These are phyloP conservation scores for Cydia amplana DNA, from an alignment of 1,140 invertebrate genomes.

Conservation along the genomic window DNA sequence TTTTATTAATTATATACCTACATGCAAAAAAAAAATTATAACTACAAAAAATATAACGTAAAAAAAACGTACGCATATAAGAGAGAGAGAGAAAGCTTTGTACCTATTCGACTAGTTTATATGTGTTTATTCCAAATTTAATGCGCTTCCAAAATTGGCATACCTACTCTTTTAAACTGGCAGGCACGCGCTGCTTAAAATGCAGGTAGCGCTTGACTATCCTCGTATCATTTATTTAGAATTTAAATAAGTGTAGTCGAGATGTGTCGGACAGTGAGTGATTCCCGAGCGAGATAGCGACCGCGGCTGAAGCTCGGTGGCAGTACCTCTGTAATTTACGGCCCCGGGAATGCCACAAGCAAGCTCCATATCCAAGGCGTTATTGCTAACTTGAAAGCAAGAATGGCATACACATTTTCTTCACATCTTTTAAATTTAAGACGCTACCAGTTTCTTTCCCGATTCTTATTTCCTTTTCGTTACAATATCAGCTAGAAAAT, in stretches of 20 bases:
- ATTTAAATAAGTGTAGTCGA: conserved; percentile 27
- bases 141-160: not conserved
- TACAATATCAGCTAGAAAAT: conserved; percentile 23
- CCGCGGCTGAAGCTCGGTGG: conserved; percentile 41
- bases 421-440: conserved; percentile 72
- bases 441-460: conserved; percentile 48
- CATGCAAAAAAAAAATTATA: too few relatives aligned
- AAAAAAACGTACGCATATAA: too few relatives aligned
- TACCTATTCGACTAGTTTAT: not conserved
- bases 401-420: conserved; percentile 74
- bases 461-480: conserved; percentile 18
- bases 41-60: too few relatives aligned
- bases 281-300: conserved; percentile 60
- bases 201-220: conserved; percentile 12
- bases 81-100: too few relatives aligned
- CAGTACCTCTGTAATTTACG: conserved; percentile 70
- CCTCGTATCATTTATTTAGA: conserved; percentile 24
- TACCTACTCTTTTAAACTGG: not conserved
- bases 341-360: conserved; percentile 74
- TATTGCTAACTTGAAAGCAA: conserved; percentile 77
- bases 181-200: not conserved
- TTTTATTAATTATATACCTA: too few relatives aligned
- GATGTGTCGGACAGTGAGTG: conserved; percentile 49
- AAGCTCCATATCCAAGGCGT: conserved; percentile 73
- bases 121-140: not conserved